Conservation (phyloP, 2,797 vertebrate genomes). For the Cossypha dichroa region DNA sequence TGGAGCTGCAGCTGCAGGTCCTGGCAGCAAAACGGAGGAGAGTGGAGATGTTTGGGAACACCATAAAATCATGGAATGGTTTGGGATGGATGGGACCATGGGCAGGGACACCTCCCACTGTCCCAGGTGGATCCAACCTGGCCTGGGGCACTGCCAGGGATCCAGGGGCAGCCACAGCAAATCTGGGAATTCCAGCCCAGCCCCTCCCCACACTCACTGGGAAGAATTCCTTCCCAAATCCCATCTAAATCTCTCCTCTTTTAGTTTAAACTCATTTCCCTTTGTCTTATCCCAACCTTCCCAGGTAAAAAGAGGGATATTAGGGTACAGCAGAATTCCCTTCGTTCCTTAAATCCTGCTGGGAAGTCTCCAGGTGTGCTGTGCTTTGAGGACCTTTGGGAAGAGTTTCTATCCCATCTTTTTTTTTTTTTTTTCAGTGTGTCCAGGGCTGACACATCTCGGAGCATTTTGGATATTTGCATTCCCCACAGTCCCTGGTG, state of each 20-base stretch:
- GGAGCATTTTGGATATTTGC: not conserved
- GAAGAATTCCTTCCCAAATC: not conserved
- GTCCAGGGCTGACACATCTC: not conserved
- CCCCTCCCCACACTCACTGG: not conserved
- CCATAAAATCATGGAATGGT: not conserved
- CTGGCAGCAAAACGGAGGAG: not conserved
- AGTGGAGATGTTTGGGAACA: not conserved
- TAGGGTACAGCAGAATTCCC: not conserved
- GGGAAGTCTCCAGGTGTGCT: not conserved
- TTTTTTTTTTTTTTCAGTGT: not conserved
- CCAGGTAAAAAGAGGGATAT: not conserved
- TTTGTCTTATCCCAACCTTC: rapidly evolving
- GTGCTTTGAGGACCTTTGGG: not conserved
- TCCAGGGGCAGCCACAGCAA: not conserved
- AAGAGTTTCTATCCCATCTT: not conserved
- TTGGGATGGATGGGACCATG: not conserved
- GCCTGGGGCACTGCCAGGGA: not conserved
- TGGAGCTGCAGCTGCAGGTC: not conserved
- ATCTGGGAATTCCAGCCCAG: not conserved
- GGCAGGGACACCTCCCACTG: rapidly evolving
- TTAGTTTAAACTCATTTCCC: rapidly evolving
- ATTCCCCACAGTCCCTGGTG: not conserved
- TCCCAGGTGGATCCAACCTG: not conserved
- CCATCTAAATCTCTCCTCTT: not conserved
- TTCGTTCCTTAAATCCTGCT: not conserved